These are phyloP conservation scores for Botia almorhae DNA, from an alignment of 2,797 vertebrate species.

Conservation along the genomic window DNA sequence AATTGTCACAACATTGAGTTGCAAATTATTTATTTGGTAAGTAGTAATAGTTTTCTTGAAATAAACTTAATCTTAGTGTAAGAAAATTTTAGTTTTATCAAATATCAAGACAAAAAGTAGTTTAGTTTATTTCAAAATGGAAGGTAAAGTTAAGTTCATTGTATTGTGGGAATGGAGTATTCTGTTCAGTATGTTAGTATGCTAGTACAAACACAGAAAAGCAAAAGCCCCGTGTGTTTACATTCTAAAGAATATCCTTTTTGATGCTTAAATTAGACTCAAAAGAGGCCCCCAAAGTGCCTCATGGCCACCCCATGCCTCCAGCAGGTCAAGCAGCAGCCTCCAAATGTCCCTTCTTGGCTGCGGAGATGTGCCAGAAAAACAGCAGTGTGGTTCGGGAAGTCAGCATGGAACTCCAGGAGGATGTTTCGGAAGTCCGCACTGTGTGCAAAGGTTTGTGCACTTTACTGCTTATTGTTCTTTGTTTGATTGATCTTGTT, in stretches of 20 bases:
- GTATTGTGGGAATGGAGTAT: no score
- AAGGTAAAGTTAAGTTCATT: no score
- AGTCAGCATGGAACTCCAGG: slow-evolving; percentile 90
- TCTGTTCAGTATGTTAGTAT: no score
- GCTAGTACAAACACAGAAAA: no score
- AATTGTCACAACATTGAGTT: neutral
- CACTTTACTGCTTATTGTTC: neutral
- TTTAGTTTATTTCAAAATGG: no score
- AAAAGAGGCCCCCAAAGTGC: slow-evolving; percentile 66
- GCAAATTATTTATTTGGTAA: no score
- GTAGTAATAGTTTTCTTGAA: no score
- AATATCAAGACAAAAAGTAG: no score
- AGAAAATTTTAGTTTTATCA: no score
- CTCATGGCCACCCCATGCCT: slow-evolving; percentile 73
- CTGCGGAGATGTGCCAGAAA: slow-evolving; percentile 91
- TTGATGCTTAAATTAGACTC: slow-evolving; percentile 59
- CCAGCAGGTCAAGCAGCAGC: slow-evolving; percentile 74
- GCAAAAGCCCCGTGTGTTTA: no score
- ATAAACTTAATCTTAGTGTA: no score
- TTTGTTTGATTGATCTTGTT: neutral
- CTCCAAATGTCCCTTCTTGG: slow-evolving; percentile 94
- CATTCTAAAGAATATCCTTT: neutral
- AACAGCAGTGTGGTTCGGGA: slow-evolving; percentile 89
- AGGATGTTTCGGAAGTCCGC: slow-evolving; percentile 93
- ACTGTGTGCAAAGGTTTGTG: slow-evolving; percentile 83